Evolutionary conservation across 2,113 vertebrate species (phyloP).

Genomic region (Arenaria interpres): DNA sequence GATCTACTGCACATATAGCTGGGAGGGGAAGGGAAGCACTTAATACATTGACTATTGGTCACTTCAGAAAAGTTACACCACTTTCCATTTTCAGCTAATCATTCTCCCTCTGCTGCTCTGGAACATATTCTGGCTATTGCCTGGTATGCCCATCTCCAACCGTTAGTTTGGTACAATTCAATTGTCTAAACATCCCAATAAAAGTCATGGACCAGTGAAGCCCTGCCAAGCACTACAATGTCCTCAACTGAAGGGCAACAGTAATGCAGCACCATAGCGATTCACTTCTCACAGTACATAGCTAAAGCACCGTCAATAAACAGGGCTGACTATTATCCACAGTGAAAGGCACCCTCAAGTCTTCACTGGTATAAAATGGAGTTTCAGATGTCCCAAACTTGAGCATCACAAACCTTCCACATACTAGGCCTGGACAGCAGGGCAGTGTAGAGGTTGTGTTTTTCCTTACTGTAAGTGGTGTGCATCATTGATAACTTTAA

Average conservation of each 20-base stretch:
- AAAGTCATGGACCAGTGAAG: background rate
- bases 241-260: background rate
- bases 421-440: background rate
- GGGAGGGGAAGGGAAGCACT: no score
- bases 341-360: background rate
- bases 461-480: background rate
- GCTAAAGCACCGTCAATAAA: background rate
- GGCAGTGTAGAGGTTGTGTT: background rate
- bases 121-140: background rate
- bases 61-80: background rate
- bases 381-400: background rate
- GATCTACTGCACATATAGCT: background rate
- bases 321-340: background rate
- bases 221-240: background rate
- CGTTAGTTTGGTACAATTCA: background rate
- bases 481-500: background rate
- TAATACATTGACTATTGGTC: background rate
- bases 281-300: background rate
- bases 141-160: background rate
- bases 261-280: no score
- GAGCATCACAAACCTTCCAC: background rate
- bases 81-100: background rate
- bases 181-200: background rate
- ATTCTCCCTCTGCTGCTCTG: background rate
- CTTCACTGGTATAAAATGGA: background rate